Conservation (phyloP, 2,113 vertebrate genomes). For the Aptenodytes patagonicus region DNA sequence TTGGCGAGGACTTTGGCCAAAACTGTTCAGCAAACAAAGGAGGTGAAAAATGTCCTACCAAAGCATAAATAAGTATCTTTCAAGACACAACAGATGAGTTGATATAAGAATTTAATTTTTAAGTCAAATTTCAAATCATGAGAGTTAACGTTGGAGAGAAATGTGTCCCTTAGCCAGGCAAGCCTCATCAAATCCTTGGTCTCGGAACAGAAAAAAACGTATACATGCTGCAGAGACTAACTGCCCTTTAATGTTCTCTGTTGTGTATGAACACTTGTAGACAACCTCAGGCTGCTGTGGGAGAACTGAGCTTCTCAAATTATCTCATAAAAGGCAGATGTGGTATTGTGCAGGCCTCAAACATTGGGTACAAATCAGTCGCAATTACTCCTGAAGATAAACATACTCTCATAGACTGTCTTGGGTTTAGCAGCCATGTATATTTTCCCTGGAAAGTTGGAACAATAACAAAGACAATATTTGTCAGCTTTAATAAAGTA, state of each 20-base stretch:
- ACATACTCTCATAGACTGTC: not conserved
- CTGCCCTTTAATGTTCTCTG: not conserved
- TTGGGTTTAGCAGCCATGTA: not conserved
- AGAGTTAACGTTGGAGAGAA: not conserved
- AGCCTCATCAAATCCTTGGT: not conserved
- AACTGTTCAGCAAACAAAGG: not conserved
- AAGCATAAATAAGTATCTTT: not conserved
- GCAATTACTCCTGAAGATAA: constrained; percentile 1
- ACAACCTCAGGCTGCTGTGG: not conserved
- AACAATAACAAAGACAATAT: not conserved
- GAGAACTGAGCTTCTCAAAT: not conserved
- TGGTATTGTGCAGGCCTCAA: not conserved
- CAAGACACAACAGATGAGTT: not conserved
- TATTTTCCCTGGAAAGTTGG: constrained; percentile 4
- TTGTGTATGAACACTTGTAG: not conserved
- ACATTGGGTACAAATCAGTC: not conserved
- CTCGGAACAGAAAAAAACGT: not conserved
- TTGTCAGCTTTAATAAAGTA: not conserved
- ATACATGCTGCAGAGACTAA: not conserved
- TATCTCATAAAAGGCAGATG: not conserved
- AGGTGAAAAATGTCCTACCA: not conserved
- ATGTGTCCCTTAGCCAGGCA: not conserved
- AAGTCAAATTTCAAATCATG: not conserved
- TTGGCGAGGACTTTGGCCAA: not conserved
- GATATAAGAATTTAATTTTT: not conserved